A percentile compares a stretch with the other conserved stretches of the same genome.
Conservation (phyloP, 2,888 invertebrate species). For the Caenorhabditis afra region DNA sequence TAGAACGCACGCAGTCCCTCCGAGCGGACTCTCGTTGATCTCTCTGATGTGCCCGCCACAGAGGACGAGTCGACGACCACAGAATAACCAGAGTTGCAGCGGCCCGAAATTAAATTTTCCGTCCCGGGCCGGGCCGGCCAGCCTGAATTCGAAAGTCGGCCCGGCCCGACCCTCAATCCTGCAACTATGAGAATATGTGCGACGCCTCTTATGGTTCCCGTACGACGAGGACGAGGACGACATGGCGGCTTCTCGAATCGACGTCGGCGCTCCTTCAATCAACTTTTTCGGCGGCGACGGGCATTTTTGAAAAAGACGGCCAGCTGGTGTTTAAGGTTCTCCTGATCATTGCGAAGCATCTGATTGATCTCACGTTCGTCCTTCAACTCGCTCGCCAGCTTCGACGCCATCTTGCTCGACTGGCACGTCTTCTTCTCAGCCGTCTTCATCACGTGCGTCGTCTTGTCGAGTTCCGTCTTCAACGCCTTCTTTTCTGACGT, state of each 20-base stretch:
- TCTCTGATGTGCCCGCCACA: conserved; percentile 37
- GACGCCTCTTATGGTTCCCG: conserved; percentile 61
- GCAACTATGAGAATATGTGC: conserved; percentile 77
- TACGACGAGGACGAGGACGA: conserved; percentile 31
- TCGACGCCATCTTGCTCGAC: conserved; percentile 87
- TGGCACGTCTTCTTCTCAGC: conserved; percentile 85
- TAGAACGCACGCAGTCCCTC: conserved; percentile 44
- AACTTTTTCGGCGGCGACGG: conserved; percentile 51
- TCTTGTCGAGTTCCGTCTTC: conserved; percentile 60
- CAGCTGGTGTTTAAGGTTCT: too few relatives aligned
- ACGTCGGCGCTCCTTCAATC: neutral
- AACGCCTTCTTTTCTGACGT: conserved; percentile 82
- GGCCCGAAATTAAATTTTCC: too few relatives aligned
- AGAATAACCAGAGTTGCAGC: too few relatives aligned
- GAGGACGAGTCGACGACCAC: conserved; percentile 32
- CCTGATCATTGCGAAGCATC: conserved; percentile 87
- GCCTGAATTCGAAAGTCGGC: too few relatives aligned
- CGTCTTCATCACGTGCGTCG: conserved; percentile 62
- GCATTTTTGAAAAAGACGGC: too few relatives aligned
- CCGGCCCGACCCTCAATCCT: too few relatives aligned
- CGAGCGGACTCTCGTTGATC: conserved; percentile 23
- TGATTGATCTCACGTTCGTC: conserved; percentile 84
- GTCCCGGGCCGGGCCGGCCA: too few relatives aligned
- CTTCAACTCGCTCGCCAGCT: conserved; percentile 67
- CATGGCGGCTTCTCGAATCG: too few relatives aligned